Evolutionary conservation across 1,140 invertebrate genomes (phyloP).

Genomic region (Calosoma granatense): DNA sequence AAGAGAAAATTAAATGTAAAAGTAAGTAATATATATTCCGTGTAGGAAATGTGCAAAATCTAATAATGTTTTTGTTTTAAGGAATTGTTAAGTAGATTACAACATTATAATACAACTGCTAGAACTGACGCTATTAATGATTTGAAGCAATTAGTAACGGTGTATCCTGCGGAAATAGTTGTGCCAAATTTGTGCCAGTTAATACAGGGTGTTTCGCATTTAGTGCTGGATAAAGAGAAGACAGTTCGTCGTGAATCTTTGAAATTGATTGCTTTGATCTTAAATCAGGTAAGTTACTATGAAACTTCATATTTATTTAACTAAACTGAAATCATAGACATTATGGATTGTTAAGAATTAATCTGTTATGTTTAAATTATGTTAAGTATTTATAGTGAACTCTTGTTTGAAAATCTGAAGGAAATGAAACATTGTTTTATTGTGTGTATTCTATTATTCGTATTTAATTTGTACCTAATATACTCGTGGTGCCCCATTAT

Average conservation of each 20-base stretch:
- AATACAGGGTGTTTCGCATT: slow-evolving; percentile 52
- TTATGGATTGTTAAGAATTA: no score
- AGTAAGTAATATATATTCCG: slow-evolving; percentile 31
- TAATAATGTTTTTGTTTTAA: slow-evolving; percentile 28
- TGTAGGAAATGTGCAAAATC: slow-evolving; percentile 13
- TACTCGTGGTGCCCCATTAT: no score
- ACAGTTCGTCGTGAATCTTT: slow-evolving; percentile 55
- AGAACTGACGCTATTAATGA: slow-evolving; percentile 59
- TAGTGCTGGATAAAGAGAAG: slow-evolving; percentile 62
- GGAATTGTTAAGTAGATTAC: slow-evolving; percentile 62
- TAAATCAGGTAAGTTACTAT: slow-evolving; percentile 44
- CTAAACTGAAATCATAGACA: no score
- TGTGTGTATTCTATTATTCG: slow-evolving; percentile 11
- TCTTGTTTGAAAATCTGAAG: no score
- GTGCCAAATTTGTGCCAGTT: slow-evolving; percentile 53
- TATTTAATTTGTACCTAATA: no score
- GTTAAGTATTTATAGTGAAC: no score
- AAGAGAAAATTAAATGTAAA: slow-evolving; percentile 62
- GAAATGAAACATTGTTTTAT: no score
- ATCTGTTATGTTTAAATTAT: no score
- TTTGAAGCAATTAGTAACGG: slow-evolving; percentile 54
- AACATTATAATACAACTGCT: slow-evolving; percentile 65
- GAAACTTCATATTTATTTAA: slow-evolving; percentile 32
- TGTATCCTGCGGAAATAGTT: slow-evolving; percentile 41
- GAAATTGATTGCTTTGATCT: slow-evolving; percentile 53